Conservation (phyloP, 2,888 invertebrate genomes). For the Neoitamus cyanurus region DNA sequence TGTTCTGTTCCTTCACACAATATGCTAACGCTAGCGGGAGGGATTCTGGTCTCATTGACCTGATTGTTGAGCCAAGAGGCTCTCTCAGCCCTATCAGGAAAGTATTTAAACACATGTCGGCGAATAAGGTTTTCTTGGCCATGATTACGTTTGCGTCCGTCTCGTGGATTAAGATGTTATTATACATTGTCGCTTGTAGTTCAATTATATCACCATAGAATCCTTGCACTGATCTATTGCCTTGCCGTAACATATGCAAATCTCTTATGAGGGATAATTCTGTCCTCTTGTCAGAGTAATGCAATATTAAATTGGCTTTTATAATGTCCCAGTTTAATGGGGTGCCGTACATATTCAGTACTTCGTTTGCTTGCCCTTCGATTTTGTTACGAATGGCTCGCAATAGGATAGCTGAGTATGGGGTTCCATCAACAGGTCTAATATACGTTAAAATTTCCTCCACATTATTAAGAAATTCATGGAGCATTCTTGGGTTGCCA, state of each 20-base stretch:
- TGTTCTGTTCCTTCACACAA: conserved; percentile 49
- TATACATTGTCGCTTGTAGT: not conserved
- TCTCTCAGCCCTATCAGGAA: conserved; percentile 49
- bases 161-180: not conserved
- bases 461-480: conserved; percentile 50
- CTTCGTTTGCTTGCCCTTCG: too few relatives aligned
- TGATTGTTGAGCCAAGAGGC: conserved; percentile 48
- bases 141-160: conserved; percentile 11
- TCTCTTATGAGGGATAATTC: conserved; percentile 1
- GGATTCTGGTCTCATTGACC: conserved; percentile 49
- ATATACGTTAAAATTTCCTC: conserved; percentile 52
- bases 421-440: too few relatives aligned
- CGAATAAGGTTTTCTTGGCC: conserved; percentile 44
- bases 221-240: not conserved
- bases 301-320: too few relatives aligned
- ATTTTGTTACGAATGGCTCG: too few relatives aligned
- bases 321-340: too few relatives aligned
- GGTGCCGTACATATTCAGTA: too few relatives aligned
- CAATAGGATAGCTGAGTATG: too few relatives aligned
- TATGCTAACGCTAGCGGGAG: conserved; percentile 47
- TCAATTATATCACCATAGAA: not conserved
- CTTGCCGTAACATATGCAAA: not conserved
- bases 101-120: conserved; percentile 49
- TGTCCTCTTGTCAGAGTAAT: conserved; percentile 4
- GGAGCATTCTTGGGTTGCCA: too few relatives aligned